These are phyloP conservation scores for Tupaia tana DNA, from an alignment of 2,113 vertebrate species.

Conservation along the genomic window DNA sequence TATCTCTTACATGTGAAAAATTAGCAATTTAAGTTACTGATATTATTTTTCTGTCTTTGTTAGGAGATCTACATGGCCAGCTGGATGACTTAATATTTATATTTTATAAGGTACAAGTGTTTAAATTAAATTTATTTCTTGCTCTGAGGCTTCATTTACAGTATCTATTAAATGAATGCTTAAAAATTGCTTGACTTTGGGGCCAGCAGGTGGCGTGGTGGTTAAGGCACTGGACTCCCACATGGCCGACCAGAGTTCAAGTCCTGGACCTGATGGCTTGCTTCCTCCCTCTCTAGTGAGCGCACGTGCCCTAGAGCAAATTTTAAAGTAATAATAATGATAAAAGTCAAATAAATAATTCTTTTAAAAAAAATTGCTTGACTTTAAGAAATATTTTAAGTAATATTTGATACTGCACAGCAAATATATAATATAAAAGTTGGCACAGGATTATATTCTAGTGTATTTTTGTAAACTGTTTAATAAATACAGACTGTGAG, in stretches of 20 bases:
- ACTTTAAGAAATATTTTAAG: slow-evolving; percentile 32
- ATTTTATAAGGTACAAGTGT: slow-evolving; percentile 90
- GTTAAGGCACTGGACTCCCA: too few relatives aligned
- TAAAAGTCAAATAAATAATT: too few relatives aligned
- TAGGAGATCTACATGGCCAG: slow-evolving; percentile 96
- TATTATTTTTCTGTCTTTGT: slow-evolving; percentile 64
- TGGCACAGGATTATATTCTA: not conserved
- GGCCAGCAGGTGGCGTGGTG: too few relatives aligned
- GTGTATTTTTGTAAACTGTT: slow-evolving; percentile 8
- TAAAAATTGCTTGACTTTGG: not conserved
- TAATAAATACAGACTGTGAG: not conserved
- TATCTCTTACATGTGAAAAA: not conserved
- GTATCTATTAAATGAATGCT: not conserved
- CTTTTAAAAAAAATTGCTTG: not conserved
- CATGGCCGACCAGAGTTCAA: too few relatives aligned
- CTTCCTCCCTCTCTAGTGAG: too few relatives aligned
- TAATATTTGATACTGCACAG: not conserved
- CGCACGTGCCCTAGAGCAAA: too few relatives aligned
- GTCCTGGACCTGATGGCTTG: too few relatives aligned
- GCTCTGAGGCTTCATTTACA: slow-evolving; percentile 13
- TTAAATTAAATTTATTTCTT: slow-evolving; percentile 46
- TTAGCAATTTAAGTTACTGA: not conserved
- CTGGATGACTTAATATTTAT: slow-evolving; percentile 94
- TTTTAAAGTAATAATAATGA: too few relatives aligned
- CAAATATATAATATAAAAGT: slow-evolving; percentile 24